These are phyloP conservation scores for Ptilonorhynchus violaceus DNA, from an alignment of 2,113 vertebrate species.

Conservation along the genomic window DNA sequence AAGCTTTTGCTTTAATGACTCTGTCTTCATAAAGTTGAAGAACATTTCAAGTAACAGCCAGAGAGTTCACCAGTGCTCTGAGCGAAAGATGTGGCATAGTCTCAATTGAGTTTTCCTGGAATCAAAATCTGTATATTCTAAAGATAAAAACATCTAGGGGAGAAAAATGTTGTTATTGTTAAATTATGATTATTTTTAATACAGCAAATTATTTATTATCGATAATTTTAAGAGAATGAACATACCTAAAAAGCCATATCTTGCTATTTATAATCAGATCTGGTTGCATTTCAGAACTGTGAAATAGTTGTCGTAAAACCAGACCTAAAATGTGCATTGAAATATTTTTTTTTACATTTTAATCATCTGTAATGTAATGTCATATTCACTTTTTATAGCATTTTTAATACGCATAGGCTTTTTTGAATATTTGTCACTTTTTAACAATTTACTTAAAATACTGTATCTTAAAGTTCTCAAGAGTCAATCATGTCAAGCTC, in stretches of 20 bases:
- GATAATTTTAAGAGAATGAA: not conserved
- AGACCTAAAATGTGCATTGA: not conserved
- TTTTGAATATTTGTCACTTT: not conserved
- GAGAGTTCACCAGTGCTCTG: conserved; percentile 46
- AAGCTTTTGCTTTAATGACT: conserved; percentile 57
- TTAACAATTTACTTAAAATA: not conserved
- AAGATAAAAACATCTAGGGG: not conserved
- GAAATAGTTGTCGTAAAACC: not conserved
- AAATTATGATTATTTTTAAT: not conserved
- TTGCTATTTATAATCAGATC: not conserved
- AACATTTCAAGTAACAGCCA: conserved; percentile 63
- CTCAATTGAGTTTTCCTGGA: conserved; percentile 47
- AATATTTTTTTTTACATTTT: not conserved
- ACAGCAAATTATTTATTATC: not conserved
- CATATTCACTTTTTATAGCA: not conserved
- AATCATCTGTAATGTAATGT: not conserved
- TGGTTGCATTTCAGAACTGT: not conserved
- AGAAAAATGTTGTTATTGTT: not conserved
- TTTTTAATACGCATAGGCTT: not conserved
- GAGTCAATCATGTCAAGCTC: not conserved
- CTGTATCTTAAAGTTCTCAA: not conserved
- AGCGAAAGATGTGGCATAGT: conserved; percentile 31
- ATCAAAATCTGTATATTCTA: not conserved
- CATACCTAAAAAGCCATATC: not conserved
- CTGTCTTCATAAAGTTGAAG: conserved; percentile 47